Evolutionary conservation across 2,113 vertebrate genomes (phyloP), one percentile per base, ranked within the genome.

Genomic region (Lutjanus erythropterus): DNA sequence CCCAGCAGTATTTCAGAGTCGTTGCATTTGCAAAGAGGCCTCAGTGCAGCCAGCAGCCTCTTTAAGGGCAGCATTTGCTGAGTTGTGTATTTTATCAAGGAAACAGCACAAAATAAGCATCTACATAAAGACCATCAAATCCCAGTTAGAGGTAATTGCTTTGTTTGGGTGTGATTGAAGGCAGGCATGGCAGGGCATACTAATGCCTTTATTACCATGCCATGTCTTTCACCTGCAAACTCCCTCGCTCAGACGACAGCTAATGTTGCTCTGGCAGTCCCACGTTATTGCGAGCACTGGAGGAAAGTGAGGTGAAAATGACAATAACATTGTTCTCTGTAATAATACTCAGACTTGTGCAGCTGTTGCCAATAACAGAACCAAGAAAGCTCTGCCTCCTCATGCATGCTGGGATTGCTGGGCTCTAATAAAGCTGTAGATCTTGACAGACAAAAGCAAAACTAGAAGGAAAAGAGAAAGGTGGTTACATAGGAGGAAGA

Each of bases 121-220:
- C 59, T 65, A 50, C 50, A 65, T 71, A 41, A 50, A 58, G 33
- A 71, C 66, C 59, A 71, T 71, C 47, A 82, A 76, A 71, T 82
- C 59, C 67, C 35, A 50, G 41, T 77, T 66, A 71, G 33, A 42
- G 42, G 60, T 64, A 64, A 82, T 75, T 47, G 49, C 39, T 70
- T 76, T 71, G 52, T 71, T 81, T 53, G 71, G 46, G 8, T 74
- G 50, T 65, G 66, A 75, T 47, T 49, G 58, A 64, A 65, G 42
- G 52, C 31, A 33, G 23, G 12, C 33, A 39, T 41, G 42, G 62
- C 27, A 50, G n/a, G n/a, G 64, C 37, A 64, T 70, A 41, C 72
- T 41, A 70, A 82, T 64, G 42, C 59, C 29, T 55, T 42, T 25
- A 77, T 83, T 71, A 83, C 33, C 41, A 61, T 50, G 42, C 60